Conservation (phyloP, 1,140 invertebrate species). For the Stenopsyche tienmushanensis region DNA sequence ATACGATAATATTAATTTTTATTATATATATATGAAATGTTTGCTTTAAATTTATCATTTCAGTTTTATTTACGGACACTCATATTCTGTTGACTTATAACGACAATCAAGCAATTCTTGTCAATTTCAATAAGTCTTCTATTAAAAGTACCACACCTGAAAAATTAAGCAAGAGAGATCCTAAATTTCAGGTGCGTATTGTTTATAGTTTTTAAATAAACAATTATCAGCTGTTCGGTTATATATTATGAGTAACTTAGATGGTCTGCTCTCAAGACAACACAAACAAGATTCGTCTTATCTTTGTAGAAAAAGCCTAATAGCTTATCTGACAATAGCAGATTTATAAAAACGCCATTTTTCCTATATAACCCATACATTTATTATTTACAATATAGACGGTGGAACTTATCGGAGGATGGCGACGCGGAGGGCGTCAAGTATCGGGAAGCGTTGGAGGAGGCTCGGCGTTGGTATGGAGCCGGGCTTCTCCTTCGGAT, state of each 20-base stretch:
- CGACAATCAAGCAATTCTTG: constrained; percentile 38
- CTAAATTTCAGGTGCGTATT: constrained; percentile 36
- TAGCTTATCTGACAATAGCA: too few relatives aligned
- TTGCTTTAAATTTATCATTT: too few relatives aligned
- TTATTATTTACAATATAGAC: constrained; percentile 22
- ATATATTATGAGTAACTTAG: neutral
- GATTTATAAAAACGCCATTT: too few relatives aligned
- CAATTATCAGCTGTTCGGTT: neutral
- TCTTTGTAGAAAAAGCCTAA: too few relatives aligned
- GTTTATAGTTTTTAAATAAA: neutral
- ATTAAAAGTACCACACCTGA: constrained; percentile 28
- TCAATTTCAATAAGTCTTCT: constrained; percentile 37
- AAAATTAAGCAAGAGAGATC: constrained; percentile 38
- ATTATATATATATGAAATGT: too few relatives aligned
- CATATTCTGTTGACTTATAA: constrained; percentile 38
- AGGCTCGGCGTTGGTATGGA: constrained; percentile 47
- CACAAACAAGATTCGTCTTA: too few relatives aligned
- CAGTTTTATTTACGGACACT: constrained; percentile 37
- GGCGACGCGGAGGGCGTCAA: constrained; percentile 36
- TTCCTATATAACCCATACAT: neutral
- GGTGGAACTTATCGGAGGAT: constrained; percentile 33
- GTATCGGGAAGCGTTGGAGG: constrained; percentile 42
- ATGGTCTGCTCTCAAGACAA: too few relatives aligned
- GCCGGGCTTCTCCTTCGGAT: constrained; percentile 45
- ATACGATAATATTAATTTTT: too few relatives aligned